Base-by-base conservation (phyloP, 2,113 vertebrate species). In the Zingel zingel region DNA sequence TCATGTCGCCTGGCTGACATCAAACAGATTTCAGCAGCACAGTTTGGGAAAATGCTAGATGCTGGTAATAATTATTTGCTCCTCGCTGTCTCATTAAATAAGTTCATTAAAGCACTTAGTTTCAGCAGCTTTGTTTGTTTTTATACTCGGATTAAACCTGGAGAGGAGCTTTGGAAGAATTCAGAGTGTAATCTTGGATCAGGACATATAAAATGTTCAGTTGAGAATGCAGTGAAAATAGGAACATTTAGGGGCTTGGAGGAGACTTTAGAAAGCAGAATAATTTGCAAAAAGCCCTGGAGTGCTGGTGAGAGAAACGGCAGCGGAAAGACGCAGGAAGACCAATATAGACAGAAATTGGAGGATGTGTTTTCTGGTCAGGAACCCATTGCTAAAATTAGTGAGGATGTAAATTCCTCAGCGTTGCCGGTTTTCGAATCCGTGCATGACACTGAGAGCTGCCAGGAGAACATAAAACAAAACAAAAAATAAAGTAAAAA, bases 341-440 rank as follows among this genome's bases (percentile, higher is more conserved):
- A 95, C 94, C 89, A 88, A 94, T 95, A 95, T 95, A 96, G 95
- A 88, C 91, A 90, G 84, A 95, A 95, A 94, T 93, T 94, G 93
- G 90, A 95, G 95, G 91, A 93, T 95, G 94, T 95, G 95, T 94
- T 93, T 95, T 94, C 93, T 94, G 94, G 95, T 95, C 91, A 95
- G 92, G 93, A 95, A 96, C 93, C 94, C 93, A 80, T 93, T 75
- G 91, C 94, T 95, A 96, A 96, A 95, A 93, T 95, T 94, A 95
- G 92, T 87, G 39, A 67, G 92, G 86, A 95, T 94, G 93, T 94
- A 94, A 95, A 95, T 96, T 95, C 94, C 95, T 89, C 81, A 89
- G 89, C 36, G 75, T 85, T 93, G 83, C 86, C 88, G 82, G 81
- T 91, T 94, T 86, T 90, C 77, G 63, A 83, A 82, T 90, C 79